These are phyloP conservation scores for Tinamus major DNA, from an alignment of 2,797 vertebrate species.

Conservation along the genomic window DNA sequence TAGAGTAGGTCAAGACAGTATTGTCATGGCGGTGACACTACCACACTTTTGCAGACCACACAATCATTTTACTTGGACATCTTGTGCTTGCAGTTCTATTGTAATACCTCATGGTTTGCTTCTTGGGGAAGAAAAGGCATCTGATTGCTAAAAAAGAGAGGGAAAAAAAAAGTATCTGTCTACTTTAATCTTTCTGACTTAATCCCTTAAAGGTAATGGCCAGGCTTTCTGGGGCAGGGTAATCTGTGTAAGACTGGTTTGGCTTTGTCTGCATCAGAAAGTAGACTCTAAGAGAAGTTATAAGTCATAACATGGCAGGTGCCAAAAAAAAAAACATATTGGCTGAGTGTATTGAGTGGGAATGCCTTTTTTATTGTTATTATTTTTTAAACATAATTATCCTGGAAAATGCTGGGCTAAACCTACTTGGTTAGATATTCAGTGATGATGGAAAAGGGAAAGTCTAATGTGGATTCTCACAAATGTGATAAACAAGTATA, in stretches of 20 bases:
- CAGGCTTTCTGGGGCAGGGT: slow-evolving; percentile 44
- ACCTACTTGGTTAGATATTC: neutral
- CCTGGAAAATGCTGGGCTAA: neutral
- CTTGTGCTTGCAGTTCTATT: neutral
- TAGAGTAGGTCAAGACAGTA: neutral
- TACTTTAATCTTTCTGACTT: slow-evolving; percentile 64
- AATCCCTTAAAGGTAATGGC: slow-evolving; percentile 63
- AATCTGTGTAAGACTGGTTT: slow-evolving; percentile 53
- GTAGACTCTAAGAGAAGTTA: neutral
- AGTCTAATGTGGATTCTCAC: neutral
- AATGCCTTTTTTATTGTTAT: neutral
- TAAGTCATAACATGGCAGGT: neutral
- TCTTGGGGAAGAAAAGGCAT: slow-evolving; percentile 29
- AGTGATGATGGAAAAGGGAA: neutral
- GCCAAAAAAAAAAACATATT: neutral
- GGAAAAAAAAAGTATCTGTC: slow-evolving; percentile 1
- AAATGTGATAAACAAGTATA: neutral
- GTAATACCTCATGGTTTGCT: neutral
- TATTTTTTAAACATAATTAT: neutral
- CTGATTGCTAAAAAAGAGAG: neutral
- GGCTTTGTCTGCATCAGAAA: slow-evolving; percentile 59
- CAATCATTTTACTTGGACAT: neutral
- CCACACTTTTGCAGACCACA: accelerated
- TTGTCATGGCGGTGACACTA: accelerated
- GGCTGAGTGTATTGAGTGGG: neutral